These are phyloP conservation scores for Apogon hyalosoma DNA, from an alignment of 2,797 vertebrate genomes.

Conservation along the genomic window DNA sequence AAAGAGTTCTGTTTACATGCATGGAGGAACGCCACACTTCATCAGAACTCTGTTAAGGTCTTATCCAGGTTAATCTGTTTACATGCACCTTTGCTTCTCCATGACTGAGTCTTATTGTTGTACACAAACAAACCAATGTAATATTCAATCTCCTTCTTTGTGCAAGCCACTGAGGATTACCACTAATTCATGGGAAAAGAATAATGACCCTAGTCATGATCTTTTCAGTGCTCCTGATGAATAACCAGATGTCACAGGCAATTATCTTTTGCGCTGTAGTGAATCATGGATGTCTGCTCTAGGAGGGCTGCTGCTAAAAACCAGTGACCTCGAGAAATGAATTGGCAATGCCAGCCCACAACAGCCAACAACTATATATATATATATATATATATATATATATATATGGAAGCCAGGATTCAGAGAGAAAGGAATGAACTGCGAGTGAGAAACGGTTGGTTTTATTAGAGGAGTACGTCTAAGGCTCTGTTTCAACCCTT, in stretches of 20 bases:
- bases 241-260: conserved; percentile 22
- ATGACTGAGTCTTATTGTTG: conserved; percentile 12
- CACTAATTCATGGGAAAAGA: conserved; percentile 16
- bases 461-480: no score
- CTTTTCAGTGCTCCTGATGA: conserved; percentile 16
- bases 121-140: conserved; percentile 6
- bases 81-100: conserved; percentile 2
- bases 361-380: no score
- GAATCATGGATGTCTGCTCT: conserved; percentile 17
- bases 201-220: conserved; percentile 31
- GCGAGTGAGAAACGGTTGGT: background rate
- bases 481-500: no score
- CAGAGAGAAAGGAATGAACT: background rate
- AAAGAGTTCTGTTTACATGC: conserved; percentile 6
- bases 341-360: conserved; percentile 13
- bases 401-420: conserved; percentile 3
- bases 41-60: background rate
- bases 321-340: conserved; percentile 40
- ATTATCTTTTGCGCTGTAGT: conserved; percentile 30
- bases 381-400: no score
- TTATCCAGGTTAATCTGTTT: conserved; percentile 35
- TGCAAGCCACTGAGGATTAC: conserved; percentile 5
- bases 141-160: background rate
- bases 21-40: background rate
- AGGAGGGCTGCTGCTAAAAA: conserved; percentile 13